Percentiles rank a stretch among this genome's conserved stretches.
These are phyloP conservation scores for Tenthredo amoena DNA, from an alignment of 2,888 invertebrate species.

Conservation along the genomic window DNA sequence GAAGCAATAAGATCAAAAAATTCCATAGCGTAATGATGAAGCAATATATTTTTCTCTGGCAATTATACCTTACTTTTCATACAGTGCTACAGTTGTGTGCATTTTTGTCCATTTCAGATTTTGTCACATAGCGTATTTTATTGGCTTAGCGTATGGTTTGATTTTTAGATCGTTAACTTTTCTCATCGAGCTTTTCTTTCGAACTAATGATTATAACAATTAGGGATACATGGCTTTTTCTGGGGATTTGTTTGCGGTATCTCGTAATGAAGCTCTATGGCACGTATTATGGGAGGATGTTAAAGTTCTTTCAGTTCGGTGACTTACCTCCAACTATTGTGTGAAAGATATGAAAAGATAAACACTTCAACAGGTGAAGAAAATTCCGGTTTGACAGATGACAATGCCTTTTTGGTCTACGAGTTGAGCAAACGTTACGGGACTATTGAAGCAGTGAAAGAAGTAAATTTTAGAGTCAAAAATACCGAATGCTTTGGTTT, in stretches of 20 bases:
- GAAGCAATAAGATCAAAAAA: neutral
- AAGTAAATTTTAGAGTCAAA: slow-evolving; percentile 84
- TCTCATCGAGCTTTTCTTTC: too few relatives aligned
- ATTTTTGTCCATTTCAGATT: neutral
- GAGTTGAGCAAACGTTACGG: slow-evolving; percentile 89
- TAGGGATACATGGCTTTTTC: too few relatives aligned
- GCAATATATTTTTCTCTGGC: neutral
- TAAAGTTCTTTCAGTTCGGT: neutral
- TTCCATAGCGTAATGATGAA: neutral
- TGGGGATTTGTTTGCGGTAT: too few relatives aligned
- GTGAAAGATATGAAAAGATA: neutral
- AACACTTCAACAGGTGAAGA: slow-evolving; percentile 31
- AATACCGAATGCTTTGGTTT: slow-evolving; percentile 90
- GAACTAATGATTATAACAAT: too few relatives aligned
- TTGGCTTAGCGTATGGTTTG: neutral
- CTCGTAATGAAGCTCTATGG: too few relatives aligned
- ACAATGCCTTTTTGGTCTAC: slow-evolving; percentile 80
- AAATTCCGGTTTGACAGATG: slow-evolving; percentile 63
- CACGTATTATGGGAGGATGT: too few relatives aligned
- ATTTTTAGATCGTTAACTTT: neutral
- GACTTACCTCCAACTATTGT: neutral
- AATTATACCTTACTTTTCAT: neutral
- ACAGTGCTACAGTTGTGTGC: neutral
- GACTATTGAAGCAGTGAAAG: slow-evolving; percentile 88
- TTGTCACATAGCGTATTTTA: neutral